Percentiles rank a stretch among this genome's conserved stretches.
phyloP scores from a whole-genome alignment of 2,113 vertebrate species.

The Empidonax traillii region DNA sequence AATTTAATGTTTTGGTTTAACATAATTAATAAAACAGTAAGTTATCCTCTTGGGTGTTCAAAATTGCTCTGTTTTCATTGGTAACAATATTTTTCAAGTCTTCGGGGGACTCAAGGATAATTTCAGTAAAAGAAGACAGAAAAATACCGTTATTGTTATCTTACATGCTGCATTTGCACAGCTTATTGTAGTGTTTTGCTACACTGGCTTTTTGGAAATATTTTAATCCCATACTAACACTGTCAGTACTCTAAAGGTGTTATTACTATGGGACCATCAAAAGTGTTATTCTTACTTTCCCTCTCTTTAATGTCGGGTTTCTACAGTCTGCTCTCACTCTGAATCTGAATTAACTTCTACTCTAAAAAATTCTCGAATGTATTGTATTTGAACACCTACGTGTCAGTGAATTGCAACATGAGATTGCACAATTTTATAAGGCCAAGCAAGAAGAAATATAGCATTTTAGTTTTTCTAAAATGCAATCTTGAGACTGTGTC shows the following conservation, averaged over 20 bases:
- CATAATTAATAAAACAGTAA: conserved; percentile 49
- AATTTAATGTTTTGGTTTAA: conserved; percentile 41
- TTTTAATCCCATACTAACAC: neutral
- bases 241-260: neutral
- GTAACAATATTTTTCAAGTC: neutral
- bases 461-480: neutral
- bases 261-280: neutral
- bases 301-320: neutral
- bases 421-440: neutral
- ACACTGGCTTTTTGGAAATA: neutral
- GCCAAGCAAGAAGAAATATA: neutral
- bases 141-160: neutral
- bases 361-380: neutral
- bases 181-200: neutral
- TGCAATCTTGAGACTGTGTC: neutral
- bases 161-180: neutral
- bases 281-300: neutral
- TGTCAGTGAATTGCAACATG: neutral
- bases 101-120: neutral
- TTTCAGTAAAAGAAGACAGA: neutral
- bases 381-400: fast-evolving
- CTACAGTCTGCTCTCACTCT: neutral
- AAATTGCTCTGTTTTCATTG: neutral
- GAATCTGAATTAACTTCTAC: neutral
- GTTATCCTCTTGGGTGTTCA: neutral